Percentiles rank a stretch among this genome's conserved stretches.
Conservation (phyloP, 1,140 invertebrate genomes). For the Drosophila eugracilis region DNA sequence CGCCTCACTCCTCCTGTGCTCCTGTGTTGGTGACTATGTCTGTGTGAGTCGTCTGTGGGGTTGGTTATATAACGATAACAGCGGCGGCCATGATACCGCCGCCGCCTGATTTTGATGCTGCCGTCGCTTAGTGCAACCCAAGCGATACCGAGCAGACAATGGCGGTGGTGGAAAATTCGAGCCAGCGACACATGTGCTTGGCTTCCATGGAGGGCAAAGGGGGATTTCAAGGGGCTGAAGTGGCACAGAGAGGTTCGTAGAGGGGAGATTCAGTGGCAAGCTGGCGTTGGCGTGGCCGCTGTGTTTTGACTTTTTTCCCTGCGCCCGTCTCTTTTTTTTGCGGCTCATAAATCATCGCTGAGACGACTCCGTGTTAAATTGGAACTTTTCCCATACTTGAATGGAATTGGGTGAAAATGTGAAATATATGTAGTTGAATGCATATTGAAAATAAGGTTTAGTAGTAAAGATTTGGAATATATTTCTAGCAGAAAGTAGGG, state of each 20-base stretch:
- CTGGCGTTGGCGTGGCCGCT: constrained; percentile 58
- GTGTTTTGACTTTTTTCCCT: constrained; percentile 67
- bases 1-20: constrained; percentile 17
- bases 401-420: constrained; percentile 60
- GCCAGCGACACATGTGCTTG: constrained; percentile 43
- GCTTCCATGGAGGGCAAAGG: constrained; percentile 11
- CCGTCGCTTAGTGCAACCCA: constrained; percentile 55
- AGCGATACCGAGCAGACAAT: constrained; percentile 57
- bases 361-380: constrained; percentile 82
- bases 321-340: constrained; percentile 40
- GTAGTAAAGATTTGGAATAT: no score
- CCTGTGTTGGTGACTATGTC: background rate
- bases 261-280: constrained; percentile 10
- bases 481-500: background rate
- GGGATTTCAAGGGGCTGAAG: background rate
- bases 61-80: constrained; percentile 58
- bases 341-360: constrained; percentile 75
- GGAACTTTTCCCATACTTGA: constrained; percentile 81
- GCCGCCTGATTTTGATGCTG: constrained; percentile 49
- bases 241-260: background rate
- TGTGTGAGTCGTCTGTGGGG: constrained; percentile 30
- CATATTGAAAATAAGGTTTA: constrained; percentile 9
- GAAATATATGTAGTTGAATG: constrained; percentile 28
- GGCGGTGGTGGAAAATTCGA: constrained; percentile 46
- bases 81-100: constrained; percentile 67